Evolutionary conservation across 30 jellyfish, hydroid and myxozoan species (phyloP), one percentile per base, ranked within the genome.

Genomic region (Pseudorhiza aurosa): DNA sequence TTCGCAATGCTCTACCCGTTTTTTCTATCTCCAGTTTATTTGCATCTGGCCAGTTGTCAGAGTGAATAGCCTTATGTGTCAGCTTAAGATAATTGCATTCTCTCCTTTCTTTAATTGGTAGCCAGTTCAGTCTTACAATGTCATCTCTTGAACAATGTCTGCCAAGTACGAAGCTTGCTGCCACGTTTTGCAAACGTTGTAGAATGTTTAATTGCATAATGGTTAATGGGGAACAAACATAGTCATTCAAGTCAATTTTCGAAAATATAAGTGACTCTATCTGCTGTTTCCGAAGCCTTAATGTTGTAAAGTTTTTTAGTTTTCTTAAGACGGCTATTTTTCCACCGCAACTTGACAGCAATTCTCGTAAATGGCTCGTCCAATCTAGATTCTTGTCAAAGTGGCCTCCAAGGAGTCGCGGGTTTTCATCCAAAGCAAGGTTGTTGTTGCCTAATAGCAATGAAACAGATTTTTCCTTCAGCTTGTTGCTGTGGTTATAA

Each of bases 81-180:
- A 64, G 75, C 67, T 80, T 67, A 19, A 65, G 73, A 30, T 43
- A 33, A 46, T 80, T 80, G 56, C 25, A 80, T 65, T 80, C 91
- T 50, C 51, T 80, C 36, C 76, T 30, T 45, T 63, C 91, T 80
- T 46, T 80, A 31, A 65, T 26, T 63, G 91, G 91, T 8, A 80
- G 67, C 75, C 84, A 80, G 27, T 57, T 77, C 73, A 59, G 43
- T 36, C 33, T 58, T 77, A 35, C 55, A 31, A 57, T 0, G 33
- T 57, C 81, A 36, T 77, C 81, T 58, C 37, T 44, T 39, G 57
- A 77, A 57, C 79, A 58, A 36, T 77, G 31, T 37, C 68, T 26
- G 27, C 82, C 42, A 58, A 60, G 85, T 60, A 59, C 89, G 36
- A 75, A 75, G 51, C 83, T 40, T 45, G 71, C 72, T 70, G 83